A percentile compares a stretch with the other conserved stretches of the same genome.
phyloP scores from a whole-genome alignment of 2,888 invertebrate species.

The Sarcophaga variegata region DNA sequence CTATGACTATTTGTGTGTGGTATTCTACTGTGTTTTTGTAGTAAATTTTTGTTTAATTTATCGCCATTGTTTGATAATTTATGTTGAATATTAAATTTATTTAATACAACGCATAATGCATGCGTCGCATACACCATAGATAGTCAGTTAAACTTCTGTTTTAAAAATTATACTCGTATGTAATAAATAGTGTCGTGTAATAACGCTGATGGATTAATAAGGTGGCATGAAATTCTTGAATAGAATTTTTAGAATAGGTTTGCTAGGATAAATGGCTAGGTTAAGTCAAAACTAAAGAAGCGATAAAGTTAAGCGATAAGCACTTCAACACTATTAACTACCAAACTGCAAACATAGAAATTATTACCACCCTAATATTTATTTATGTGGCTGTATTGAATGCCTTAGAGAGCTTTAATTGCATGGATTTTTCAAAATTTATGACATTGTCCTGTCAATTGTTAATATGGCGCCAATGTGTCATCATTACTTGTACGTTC shows the following conservation, averaged over 20 bases:
- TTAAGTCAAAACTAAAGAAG: no score
- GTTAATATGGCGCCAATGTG: constrained; percentile 77
- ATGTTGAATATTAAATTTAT: constrained; percentile 49
- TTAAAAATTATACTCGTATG: not conserved
- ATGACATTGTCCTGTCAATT: constrained; percentile 79
- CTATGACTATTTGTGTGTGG: not conserved
- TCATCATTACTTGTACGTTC: constrained; percentile 69
- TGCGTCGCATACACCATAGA: not conserved
- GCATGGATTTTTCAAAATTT: constrained; percentile 70
- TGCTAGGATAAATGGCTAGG: no score
- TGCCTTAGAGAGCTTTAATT: constrained; percentile 30
- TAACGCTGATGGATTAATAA: no score
- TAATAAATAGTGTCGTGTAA: constrained; percentile 4
- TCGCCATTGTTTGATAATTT: constrained; percentile 55
- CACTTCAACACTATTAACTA: no score
- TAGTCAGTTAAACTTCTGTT: constrained; percentile 12
- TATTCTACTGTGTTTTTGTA: not conserved
- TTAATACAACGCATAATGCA: not conserved
- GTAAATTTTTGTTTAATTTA: constrained; percentile 52
- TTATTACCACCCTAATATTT: constrained; percentile 10
- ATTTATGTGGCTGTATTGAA: not conserved
- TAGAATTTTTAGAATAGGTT: no score
- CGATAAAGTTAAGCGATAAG: no score
- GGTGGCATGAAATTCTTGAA: no score
- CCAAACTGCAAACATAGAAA: not conserved